Evolutionary conservation across 2,797 vertebrate genomes (phyloP).

Genomic region (Pogonophryne albipinna): DNA sequence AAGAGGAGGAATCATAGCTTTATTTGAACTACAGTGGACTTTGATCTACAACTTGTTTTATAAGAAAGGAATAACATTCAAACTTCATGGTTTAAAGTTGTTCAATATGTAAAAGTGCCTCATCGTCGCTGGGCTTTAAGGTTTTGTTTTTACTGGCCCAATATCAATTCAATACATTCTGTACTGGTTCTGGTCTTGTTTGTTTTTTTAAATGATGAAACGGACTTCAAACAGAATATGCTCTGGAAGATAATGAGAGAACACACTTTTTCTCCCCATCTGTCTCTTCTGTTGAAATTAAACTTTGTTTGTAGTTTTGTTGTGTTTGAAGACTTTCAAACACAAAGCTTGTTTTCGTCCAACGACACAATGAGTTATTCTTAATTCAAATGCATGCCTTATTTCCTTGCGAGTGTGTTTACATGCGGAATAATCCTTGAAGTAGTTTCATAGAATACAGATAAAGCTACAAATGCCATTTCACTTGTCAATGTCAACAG

Average conservation of each 20-base stretch:
- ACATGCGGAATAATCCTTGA: conserved; percentile 3
- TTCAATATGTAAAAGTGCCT: conserved; percentile 30
- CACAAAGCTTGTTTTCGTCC: conserved; percentile 13
- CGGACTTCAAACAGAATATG: conserved; percentile 25
- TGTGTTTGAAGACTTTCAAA: conserved; percentile 38
- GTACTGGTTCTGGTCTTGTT: background rate
- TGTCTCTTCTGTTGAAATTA: conserved; percentile 39
- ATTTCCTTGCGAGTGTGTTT: conserved; percentile 13
- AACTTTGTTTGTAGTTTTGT: conserved; percentile 29
- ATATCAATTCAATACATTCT: conserved; percentile 3
- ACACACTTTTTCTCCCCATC: conserved; percentile 13
- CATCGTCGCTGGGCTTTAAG: background rate
- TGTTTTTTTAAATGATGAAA: conserved; percentile 24
- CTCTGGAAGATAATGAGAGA: conserved; percentile 30
- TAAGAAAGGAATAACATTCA: background rate
- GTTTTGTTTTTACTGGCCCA: background rate
- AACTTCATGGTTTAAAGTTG: background rate
- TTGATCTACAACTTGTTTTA: background rate
- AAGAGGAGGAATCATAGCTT: too few species aligned
- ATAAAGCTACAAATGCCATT: too few species aligned
- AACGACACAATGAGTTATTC: conserved; percentile 25
- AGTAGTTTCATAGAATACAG: background rate
- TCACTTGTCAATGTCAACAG: background rate
- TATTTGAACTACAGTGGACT: background rate
- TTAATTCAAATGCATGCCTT: conserved; percentile 40